A percentile compares a stretch with the other conserved stretches of the same genome.
These are phyloP conservation scores for Drosophila pandora DNA, from an alignment of 1,140 invertebrate genomes.

Conservation along the genomic window DNA sequence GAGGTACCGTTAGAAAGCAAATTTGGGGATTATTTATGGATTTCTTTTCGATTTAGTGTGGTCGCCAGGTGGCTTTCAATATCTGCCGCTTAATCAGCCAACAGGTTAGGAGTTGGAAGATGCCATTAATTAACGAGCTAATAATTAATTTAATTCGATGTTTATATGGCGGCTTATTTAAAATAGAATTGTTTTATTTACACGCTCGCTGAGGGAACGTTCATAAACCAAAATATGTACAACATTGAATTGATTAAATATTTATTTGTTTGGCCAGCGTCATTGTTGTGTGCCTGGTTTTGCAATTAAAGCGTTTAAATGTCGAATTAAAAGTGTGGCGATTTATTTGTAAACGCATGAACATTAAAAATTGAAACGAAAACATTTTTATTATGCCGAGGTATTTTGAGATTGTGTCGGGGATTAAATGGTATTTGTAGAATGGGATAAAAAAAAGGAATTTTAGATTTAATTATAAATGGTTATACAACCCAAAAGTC, in stretches of 20 bases:
- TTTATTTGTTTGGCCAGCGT: conserved; percentile 22
- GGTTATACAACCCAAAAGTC: neutral
- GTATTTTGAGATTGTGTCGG: conserved; percentile 13
- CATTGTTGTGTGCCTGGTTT: neutral
- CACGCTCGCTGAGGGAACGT: conserved; percentile 22
- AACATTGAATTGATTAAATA: conserved; percentile 45
- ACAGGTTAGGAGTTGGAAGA: conserved; percentile 14
- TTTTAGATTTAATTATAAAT: neutral
- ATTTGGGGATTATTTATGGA: conserved; percentile 38
- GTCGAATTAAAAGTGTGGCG: conserved; percentile 20
- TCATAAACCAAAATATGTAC: conserved; percentile 37
- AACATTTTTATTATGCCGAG: conserved; percentile 16
- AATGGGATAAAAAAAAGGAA: neutral
- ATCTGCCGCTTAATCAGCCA: conserved; percentile 42
- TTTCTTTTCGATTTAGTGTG: conserved; percentile 5
- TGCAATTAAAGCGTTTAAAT: conserved; percentile 37
- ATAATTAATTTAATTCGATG: conserved; percentile 63
- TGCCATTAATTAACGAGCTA: conserved; percentile 55
- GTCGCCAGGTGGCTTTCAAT: conserved; percentile 21
- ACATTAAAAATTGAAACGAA: conserved; percentile 16
- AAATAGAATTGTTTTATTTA: conserved; percentile 60
- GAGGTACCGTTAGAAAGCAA: conserved; percentile 28
- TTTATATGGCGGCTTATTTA: conserved; percentile 46
- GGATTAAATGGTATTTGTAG: conserved; percentile 5
- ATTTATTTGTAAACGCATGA: conserved; percentile 31